Conservation (phyloP, 2,113 vertebrate genomes). For the Lepisosteus oculatus region DNA sequence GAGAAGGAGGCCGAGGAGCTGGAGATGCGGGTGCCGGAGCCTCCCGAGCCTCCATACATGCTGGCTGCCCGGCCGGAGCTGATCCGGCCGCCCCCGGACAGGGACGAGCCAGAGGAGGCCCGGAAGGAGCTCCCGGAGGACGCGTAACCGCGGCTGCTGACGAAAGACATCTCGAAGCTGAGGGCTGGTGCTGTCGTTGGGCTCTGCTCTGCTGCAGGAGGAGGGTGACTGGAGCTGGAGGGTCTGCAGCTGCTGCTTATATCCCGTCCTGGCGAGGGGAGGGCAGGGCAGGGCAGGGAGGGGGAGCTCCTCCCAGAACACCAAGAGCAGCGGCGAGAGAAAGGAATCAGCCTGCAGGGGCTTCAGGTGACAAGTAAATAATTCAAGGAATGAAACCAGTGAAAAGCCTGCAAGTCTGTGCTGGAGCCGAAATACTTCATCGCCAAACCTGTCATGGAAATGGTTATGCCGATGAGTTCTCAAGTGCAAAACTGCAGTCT, state of each 20-base stretch:
- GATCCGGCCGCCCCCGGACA: neutral
- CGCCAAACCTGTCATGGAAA: no score
- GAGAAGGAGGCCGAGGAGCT: neutral
- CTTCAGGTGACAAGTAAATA: neutral
- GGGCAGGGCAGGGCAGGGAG: conserved; percentile 22
- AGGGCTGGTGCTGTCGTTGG: conserved; percentile 12
- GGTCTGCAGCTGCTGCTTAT: conserved; percentile 43
- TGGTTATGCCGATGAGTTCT: no score
- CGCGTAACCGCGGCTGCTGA: conserved; percentile 25
- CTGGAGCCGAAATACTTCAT: no score
- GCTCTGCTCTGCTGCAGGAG: conserved; percentile 3
- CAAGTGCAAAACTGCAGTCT: no score
- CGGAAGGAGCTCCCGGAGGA: conserved; percentile 4
- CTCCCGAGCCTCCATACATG: conserved; percentile 30
- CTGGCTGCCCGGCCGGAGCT: conserved; percentile 32
- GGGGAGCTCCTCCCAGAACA: conserved; percentile 15
- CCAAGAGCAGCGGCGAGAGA: conserved; percentile 7
- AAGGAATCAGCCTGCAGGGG: conserved; percentile 31
- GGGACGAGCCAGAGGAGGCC: conserved; percentile 7
- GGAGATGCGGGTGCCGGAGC: conserved; percentile 20
- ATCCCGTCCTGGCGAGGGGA: conserved; percentile 35
- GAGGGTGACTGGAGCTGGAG: conserved; percentile 23
- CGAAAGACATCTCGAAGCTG: conserved; percentile 21
- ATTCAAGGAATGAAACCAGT: neutral
- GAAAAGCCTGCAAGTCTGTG: neutral